Evolutionary conservation across 2,888 invertebrate genomes (phyloP).

Genomic region (Lepidochrysops patricia): DNA sequence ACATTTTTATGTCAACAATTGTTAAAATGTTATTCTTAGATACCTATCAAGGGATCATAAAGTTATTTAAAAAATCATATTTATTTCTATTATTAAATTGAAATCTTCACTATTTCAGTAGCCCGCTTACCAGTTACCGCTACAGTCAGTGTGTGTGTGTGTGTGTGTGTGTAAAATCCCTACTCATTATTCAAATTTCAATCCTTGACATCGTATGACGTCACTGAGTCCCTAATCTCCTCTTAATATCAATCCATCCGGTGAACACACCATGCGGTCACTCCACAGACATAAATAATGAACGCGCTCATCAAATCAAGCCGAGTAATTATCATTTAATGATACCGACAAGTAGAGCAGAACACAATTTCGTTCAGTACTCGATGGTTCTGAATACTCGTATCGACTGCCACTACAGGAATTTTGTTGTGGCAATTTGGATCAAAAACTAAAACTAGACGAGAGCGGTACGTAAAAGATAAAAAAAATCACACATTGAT

Average conservation of each 20-base stretch:
- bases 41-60: too few relatives aligned
- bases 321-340: not conserved
- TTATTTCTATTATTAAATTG: not conserved
- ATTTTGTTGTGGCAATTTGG: not conserved
- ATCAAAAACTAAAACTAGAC: not conserved
- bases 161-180: not conserved
- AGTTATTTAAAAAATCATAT: too few relatives aligned
- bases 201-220: not conserved
- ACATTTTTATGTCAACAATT: too few relatives aligned
- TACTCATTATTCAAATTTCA: not conserved
- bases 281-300: conserved; percentile 1
- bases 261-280: not conserved
- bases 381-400: not conserved
- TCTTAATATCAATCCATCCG: conserved; percentile 2
- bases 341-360: not conserved
- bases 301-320: not conserved
- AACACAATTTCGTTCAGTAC: not conserved
- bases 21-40: too few relatives aligned
- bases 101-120: not conserved
- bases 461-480: not conserved
- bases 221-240: conserved; percentile 2
- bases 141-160: too few relatives aligned
- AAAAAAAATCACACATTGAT: not conserved
- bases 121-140: too few relatives aligned
- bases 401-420: not conserved